Percentiles rank a stretch among this genome's conserved stretches.
These are phyloP conservation scores for Porites lobata DNA, from an alignment of 92 coral and sea anemone genomes.

Conservation along the genomic window DNA sequence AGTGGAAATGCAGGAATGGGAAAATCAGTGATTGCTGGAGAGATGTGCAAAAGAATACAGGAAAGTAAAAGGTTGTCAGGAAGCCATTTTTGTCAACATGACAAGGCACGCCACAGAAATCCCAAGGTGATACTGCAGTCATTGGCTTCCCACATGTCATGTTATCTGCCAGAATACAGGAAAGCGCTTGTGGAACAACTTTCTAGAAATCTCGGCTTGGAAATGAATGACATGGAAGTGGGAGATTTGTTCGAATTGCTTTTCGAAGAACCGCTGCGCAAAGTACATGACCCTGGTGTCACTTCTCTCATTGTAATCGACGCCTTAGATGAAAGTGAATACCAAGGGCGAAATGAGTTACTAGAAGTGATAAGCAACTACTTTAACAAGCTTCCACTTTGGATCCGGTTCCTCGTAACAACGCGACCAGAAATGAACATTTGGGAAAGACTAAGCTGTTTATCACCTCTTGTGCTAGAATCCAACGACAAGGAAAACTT, in stretches of 20 bases:
- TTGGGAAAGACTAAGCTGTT: background rate
- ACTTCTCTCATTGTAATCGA: slow-evolving; percentile 42
- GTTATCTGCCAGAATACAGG: slow-evolving; percentile 51
- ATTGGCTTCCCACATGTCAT: slow-evolving; percentile 57
- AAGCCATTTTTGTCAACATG: slow-evolving; percentile 68
- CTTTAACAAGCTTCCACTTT: slow-evolving; percentile 47
- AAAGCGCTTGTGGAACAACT: slow-evolving; percentile 60
- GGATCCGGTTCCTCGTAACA: slow-evolving; percentile 69
- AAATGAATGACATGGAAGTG: slow-evolving; percentile 24
- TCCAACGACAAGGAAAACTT: slow-evolving; percentile 43
- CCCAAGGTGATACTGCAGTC: slow-evolving; percentile 73
- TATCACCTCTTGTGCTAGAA: slow-evolving; percentile 39
- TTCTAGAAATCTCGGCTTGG: slow-evolving; percentile 29
- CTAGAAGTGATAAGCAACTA: slow-evolving; percentile 45
- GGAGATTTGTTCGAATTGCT: slow-evolving; percentile 59
- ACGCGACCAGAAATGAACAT: slow-evolving; percentile 58
- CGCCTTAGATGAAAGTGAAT: slow-evolving; percentile 72
- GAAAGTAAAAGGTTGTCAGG: slow-evolving; percentile 47
- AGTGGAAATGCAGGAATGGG: slow-evolving; percentile 72
- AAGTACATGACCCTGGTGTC: slow-evolving; percentile 6
- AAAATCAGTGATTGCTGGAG: slow-evolving; percentile 72
- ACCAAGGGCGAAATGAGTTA: slow-evolving; percentile 46
- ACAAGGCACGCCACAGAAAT: slow-evolving; percentile 56
- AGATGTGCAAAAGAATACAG: slow-evolving; percentile 38
- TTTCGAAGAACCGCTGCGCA: slow-evolving; percentile 60